phyloP scores from a whole-genome alignment of 2,888 invertebrate genomes.

The Athrips mouffetella region DNA sequence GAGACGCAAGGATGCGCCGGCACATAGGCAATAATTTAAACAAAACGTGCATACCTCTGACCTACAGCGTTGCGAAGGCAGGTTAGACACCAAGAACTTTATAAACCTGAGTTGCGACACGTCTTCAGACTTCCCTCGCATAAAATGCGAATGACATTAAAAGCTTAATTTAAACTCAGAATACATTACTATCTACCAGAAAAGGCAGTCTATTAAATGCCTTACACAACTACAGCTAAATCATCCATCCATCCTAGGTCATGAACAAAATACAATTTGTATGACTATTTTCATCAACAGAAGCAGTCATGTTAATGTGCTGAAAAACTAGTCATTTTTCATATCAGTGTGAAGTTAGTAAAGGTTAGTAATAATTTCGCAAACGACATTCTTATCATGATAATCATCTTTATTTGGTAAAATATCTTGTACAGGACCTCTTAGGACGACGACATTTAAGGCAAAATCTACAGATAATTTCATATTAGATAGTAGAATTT shows the following conservation, averaged over 20 bases:
- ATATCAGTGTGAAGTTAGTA: no score
- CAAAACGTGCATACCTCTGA: conserved; percentile 63
- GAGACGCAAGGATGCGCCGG: conserved; percentile 45
- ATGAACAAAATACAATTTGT: no score
- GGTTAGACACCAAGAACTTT: conserved; percentile 27
- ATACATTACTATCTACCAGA: conserved; percentile 7
- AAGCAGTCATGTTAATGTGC: no score
- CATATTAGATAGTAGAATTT: no score
- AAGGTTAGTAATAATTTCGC: no score
- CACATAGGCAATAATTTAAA: conserved; percentile 50
- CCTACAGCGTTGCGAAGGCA: conserved; percentile 38
- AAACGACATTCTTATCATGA: no score
- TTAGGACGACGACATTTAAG: no score
- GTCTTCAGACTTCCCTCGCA: conserved; percentile 22
- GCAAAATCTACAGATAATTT: no score
- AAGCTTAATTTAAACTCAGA: conserved; percentile 22
- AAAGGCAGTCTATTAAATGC: conserved; percentile 14
- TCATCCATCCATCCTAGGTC: conserved; percentile 15
- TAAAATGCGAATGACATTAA: conserved; percentile 25
- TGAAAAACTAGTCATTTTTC: no score
- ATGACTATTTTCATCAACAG: no score
- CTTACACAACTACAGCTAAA: conserved; percentile 13
- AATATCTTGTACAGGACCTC: no score
- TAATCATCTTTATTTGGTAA: no score
- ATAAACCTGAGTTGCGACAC: conserved; percentile 27